A percentile compares a stretch with the other conserved stretches of the same genome.
Conservation (phyloP, 2,113 vertebrate species). For the Hydrolagus affinis region DNA sequence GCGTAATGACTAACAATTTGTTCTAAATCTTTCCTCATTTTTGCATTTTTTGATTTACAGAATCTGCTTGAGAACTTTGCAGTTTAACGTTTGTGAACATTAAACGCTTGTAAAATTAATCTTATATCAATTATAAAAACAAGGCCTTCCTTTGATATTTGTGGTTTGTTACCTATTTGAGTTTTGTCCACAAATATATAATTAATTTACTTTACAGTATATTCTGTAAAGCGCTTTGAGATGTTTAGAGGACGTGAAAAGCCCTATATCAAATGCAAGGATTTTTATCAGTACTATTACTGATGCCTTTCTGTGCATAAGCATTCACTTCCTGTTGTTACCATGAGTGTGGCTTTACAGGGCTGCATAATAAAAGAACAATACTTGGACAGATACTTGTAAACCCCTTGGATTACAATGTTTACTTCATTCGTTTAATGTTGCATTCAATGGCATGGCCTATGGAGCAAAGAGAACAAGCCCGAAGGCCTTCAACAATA, state of each 20-base stretch:
- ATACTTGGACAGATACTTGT: neutral
- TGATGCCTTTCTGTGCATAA: neutral
- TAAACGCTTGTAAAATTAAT: neutral
- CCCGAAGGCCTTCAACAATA: neutral
- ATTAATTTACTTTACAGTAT: too few relatives aligned
- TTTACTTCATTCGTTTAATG: neutral
- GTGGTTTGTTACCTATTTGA: neutral
- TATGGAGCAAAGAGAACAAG: neutral
- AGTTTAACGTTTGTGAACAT: neutral
- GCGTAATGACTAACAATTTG: too few relatives aligned
- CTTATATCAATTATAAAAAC: neutral
- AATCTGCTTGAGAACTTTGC: too few relatives aligned
- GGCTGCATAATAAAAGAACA: neutral
- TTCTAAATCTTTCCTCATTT: too few relatives aligned
- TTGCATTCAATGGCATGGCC: neutral
- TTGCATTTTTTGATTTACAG: too few relatives aligned
- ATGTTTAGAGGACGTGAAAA: too few relatives aligned
- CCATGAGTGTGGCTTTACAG: neutral
- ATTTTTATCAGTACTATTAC: too few relatives aligned
- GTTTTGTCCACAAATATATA: conserved; percentile 3
- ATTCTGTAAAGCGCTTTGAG: too few relatives aligned
- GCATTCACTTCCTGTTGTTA: neutral
- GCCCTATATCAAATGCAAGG: too few relatives aligned
- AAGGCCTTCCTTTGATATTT: neutral
- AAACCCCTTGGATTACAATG: neutral